A percentile compares a stretch with the other conserved stretches of the same genome.
Conservation (phyloP, 2,888 invertebrate genomes). For the Apeira syringaria region DNA sequence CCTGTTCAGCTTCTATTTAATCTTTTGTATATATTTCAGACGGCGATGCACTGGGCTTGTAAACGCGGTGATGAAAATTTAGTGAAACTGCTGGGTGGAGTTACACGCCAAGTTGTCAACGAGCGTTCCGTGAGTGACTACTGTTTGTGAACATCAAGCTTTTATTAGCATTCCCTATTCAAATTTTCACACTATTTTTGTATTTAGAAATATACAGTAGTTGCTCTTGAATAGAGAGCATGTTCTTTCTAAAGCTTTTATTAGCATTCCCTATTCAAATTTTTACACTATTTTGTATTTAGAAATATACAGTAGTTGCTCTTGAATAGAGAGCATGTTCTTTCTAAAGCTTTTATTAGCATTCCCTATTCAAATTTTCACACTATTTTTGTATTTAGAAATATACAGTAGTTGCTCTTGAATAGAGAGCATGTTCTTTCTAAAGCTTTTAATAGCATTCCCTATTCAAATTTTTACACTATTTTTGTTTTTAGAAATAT, state of each 20-base stretch:
- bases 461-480: too few species aligned
- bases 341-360: slow-evolving; percentile 1
- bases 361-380: background rate
- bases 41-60: slow-evolving; percentile 98
- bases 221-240: too few species aligned
- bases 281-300: too few species aligned
- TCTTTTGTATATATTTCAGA: slow-evolving; percentile 84
- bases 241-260: too few species aligned
- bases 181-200: background rate
- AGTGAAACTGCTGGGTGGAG: slow-evolving; percentile 96
- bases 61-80: slow-evolving; percentile 96
- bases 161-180: background rate
- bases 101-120: slow-evolving; percentile 91
- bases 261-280: too few species aligned
- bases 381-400: background rate
- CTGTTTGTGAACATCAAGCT: background rate
- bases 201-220: background rate
- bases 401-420: too few species aligned
- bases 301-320: too few species aligned
- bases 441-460: too few species aligned
- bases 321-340: too few species aligned
- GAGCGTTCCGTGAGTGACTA: slow-evolving; percentile 89
- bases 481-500: too few species aligned
- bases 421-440: too few species aligned
- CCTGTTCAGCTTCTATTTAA: slow-evolving; percentile 31